Percentiles rank a stretch among this genome's conserved stretches.
These are phyloP conservation scores for Hedychridium roseum DNA, from an alignment of 2,888 invertebrate genomes.

Conservation along the genomic window DNA sequence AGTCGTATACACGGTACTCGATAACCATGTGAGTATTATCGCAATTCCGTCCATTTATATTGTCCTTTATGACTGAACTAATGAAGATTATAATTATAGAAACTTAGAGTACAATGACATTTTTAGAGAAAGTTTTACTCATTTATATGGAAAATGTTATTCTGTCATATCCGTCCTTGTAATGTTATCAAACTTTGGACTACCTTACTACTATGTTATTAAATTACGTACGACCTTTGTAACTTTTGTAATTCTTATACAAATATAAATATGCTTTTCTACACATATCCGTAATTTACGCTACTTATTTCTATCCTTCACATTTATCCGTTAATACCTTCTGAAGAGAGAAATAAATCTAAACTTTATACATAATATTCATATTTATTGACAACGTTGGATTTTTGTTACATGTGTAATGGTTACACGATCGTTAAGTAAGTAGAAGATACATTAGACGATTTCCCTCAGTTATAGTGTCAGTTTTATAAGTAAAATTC, in stretches of 20 bases:
- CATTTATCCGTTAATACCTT: too few species aligned
- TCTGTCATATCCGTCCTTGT: slow-evolving; percentile 28
- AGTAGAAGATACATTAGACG: slow-evolving; percentile 55
- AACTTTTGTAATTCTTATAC: slow-evolving; percentile 38
- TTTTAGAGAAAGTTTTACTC: not conserved
- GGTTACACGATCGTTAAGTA: slow-evolving; percentile 56
- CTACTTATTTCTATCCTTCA: too few species aligned
- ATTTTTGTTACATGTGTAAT: slow-evolving; percentile 61
- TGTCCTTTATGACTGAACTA: too few species aligned
- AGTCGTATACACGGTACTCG: too few species aligned
- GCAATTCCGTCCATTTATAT: slow-evolving; percentile 35
- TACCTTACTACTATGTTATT: slow-evolving; percentile 14
- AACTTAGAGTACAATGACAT: slow-evolving; percentile 1
- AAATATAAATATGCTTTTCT: slow-evolving; percentile 31
- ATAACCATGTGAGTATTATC: too few species aligned
- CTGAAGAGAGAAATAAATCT: not conserved
- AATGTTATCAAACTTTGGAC: too few species aligned
- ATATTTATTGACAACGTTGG: slow-evolving; percentile 63
- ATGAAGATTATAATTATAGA: too few species aligned
- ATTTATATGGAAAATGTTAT: not conserved
- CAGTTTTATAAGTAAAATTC: slow-evolving; percentile 40
- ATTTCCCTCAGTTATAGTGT: slow-evolving; percentile 39
- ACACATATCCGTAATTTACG: too few species aligned
- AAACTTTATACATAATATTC: slow-evolving; percentile 45
- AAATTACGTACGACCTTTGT: slow-evolving; percentile 10